Evolutionary conservation across 2,113 vertebrate species (phyloP).

Genomic region (Chaetodon trifascialis): DNA sequence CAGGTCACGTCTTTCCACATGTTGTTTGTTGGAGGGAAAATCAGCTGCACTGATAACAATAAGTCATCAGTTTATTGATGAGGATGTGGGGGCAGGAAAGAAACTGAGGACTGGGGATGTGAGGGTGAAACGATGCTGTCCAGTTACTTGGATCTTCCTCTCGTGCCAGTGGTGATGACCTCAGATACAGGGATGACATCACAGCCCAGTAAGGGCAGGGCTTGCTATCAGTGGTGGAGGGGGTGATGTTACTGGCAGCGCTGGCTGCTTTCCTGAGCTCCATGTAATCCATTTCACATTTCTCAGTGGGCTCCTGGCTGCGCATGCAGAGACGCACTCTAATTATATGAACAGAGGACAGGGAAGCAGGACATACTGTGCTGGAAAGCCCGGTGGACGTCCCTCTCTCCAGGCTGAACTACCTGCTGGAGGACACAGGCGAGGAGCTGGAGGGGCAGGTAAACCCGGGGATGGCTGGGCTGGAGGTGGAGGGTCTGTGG

Average conservation of each 20-base stretch:
- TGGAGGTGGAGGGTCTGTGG: neutral
- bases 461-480: neutral
- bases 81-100: neutral
- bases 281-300: slow-evolving; percentile 59
- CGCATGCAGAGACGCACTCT: neutral
- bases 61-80: neutral
- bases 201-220: slow-evolving; percentile 31
- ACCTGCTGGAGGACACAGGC: slow-evolving; percentile 7
- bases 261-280: slow-evolving; percentile 45
- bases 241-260: slow-evolving; percentile 45
- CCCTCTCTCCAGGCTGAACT: slow-evolving; percentile 14
- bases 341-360: slow-evolving; percentile 1
- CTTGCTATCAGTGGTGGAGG: slow-evolving; percentile 14
- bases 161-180: neutral
- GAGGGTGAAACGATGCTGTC: neutral
- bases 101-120: neutral
- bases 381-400: slow-evolving; percentile 11
- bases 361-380: neutral
- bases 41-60: neutral
- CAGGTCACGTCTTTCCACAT: neutral
- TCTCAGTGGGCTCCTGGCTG: slow-evolving; percentile 51
- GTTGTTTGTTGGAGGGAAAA: neutral
- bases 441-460: neutral
- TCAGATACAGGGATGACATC: slow-evolving; percentile 41
- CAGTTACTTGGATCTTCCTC: neutral